Evolutionary conservation across 2,797 vertebrate species (phyloP), one percentile per base, ranked within the genome.

Genomic region (Poecilia picta): DNA sequence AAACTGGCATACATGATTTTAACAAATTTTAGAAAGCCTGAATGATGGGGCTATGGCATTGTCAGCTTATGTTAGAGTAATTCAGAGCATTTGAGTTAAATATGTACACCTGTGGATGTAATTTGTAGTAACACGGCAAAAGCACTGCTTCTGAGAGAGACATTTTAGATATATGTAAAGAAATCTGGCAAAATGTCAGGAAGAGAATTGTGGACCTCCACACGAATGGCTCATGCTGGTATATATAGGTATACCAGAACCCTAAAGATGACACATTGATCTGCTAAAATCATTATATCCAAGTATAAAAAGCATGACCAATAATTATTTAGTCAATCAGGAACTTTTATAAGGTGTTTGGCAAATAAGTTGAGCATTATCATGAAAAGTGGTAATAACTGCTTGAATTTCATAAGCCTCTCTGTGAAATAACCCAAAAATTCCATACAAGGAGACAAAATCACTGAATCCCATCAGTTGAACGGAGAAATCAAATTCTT

Each of bases 401-500:
- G 75, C n/a, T 0, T 74, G 75, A 53, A 77, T 79, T 23, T 79
- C 83, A 85, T 77, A 51, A 80, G 59, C 62, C 59, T 82, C 45
- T 72, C 7, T 53, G 15, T 1, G 0, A 47, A 45, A 36, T 3
- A 39, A 5, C 71, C 5, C 31, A 7, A 49, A 74, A 62, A 39
- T 2, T 39, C 13, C 47, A 59, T 3, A 39, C n/a, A 41, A 76
- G 64, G 57, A 73, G 78, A 75, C 12, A 72, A 83, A 87, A 75
- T 76, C 66, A 81, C 88, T 79, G 75, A 86, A 86, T 83, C 81
- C 73, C 83, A 73, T 84, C 77, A 84, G 82, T 62, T 82, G 8
- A 3, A 15, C 77, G 8, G 13, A 81, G 33, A 85, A 81, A 85
- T 39, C 46, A 41, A 73, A 33, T n/a, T 12, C 55, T 82, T 76